Conservation (phyloP, 2,797 vertebrate genomes). For the Sebastes diploproa region DNA sequence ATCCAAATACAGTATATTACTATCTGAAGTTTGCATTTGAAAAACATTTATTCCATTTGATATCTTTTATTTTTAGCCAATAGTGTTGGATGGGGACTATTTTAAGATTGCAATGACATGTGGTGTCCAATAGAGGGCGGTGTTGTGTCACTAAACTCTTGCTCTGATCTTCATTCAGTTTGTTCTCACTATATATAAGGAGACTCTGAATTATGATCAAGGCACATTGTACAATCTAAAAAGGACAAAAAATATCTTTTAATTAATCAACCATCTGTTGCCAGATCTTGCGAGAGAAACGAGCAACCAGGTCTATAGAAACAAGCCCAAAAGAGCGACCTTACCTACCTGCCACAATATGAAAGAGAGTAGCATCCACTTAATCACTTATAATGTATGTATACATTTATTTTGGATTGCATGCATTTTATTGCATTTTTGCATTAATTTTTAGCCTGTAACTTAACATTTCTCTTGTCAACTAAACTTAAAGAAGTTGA, state of each 20-base stretch:
- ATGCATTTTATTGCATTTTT: no score
- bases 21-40: not conserved
- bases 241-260: not conserved
- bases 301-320: no score
- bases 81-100: not conserved
- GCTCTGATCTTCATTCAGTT: not conserved
- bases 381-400: no score
- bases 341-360: no score
- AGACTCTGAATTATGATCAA: not conserved
- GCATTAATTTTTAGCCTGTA: no score
- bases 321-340: no score
- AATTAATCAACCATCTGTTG: constrained; percentile 8
- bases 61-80: not conserved
- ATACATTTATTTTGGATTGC: no score
- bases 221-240: not conserved
- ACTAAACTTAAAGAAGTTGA: no score
- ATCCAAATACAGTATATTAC: not conserved
- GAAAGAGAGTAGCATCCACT: no score
- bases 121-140: constrained; percentile 37
- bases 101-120: not conserved
- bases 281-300: no score
- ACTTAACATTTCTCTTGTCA: no score
- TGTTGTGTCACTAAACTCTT: constrained; percentile 22
- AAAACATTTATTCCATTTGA: not conserved
- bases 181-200: no score